These are phyloP conservation scores for Noturus placidus DNA, from an alignment of 2,113 vertebrate species.

Conservation along the genomic window DNA sequence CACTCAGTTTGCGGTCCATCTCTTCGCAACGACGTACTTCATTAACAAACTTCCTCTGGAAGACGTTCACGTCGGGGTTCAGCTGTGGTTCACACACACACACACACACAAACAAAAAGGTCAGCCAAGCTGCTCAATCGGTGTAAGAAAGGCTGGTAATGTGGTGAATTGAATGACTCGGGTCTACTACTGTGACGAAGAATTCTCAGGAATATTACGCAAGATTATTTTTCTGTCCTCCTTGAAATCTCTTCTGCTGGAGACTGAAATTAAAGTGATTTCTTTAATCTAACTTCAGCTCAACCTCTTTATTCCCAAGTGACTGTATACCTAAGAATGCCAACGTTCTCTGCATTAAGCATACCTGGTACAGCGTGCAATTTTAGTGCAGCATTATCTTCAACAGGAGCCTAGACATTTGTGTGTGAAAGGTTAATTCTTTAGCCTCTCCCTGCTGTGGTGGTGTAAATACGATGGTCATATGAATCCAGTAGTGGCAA, in stretches of 20 bases:
- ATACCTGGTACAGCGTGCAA: not conserved
- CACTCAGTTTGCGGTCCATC: conserved; percentile 94
- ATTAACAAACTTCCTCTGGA: conserved; percentile 97
- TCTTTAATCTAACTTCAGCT: not conserved
- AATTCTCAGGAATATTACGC: not conserved
- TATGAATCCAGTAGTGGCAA: not conserved
- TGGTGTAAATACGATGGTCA: not conserved
- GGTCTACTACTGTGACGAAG: not conserved
- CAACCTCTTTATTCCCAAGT: not conserved
- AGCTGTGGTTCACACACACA: conserved; percentile 69
- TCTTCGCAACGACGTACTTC: conserved; percentile 96
- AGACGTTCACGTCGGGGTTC: conserved; percentile 97
- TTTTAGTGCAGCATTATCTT: not conserved
- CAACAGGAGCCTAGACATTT: not conserved
- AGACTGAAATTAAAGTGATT: not conserved
- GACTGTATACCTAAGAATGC: not conserved
- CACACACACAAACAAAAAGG: not conserved
- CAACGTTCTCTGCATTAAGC: not conserved
- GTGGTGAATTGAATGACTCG: not conserved
- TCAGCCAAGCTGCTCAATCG: not conserved
- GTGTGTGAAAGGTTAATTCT: not conserved
- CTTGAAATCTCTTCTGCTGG: not conserved
- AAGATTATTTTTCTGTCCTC: not conserved
- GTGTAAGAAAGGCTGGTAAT: not conserved
- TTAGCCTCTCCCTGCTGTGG: not conserved